Evolutionary conservation across 2,888 invertebrate genomes (phyloP), one percentile per base, ranked within the genome.

Genomic region (Drosophila buzzatii): DNA sequence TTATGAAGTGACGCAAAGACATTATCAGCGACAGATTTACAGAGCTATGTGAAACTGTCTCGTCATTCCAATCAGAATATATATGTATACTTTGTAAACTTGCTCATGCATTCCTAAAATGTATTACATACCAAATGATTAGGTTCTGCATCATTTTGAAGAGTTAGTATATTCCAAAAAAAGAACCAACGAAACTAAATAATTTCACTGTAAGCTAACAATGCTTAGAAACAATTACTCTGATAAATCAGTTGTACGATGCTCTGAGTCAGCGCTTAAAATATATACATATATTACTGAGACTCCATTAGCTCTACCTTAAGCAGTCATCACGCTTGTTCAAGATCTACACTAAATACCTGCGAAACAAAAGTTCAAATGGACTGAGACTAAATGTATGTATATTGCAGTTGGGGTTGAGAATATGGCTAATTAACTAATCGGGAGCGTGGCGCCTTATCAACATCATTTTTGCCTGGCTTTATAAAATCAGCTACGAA

Each of bases 401-500:
- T 27, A 33, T 49, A 18, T 39, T 58, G 35, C 37, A 27, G 41
- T 57, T 41, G 12, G n/a, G 45, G 14, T 41, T 39, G 39, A 35
- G 37, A 49, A 47, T 61, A 20, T 70, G 41, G 56, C 51, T 60
- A 55, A 66, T 70, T 79, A 70, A 35, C 69, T 66, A 73, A 78
- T 73, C 69, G 69, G 61, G 61, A 73, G 64, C 57, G 79, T 81
- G 61, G 53, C 49, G 12, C 27, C 62, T 84, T 87, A 79, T 76
- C 82, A 79, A 58, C 67, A 37, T 39, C 41, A 49, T 69, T 59
- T 31, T 35, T 20, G 14, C 59, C 64, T 55, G 44, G 33, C 67
- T 88, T 64, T 74, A 78, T 75, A 83, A 75, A 76, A 85, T 81
- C 86, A 88, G 67, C 80, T 79, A 41, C 31, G 42, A 62, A 81